A percentile compares a stretch with the other conserved stretches of the same genome.
phyloP scores from a whole-genome alignment of 2,888 invertebrate genomes.

The Chrysopilus asiliformis region DNA sequence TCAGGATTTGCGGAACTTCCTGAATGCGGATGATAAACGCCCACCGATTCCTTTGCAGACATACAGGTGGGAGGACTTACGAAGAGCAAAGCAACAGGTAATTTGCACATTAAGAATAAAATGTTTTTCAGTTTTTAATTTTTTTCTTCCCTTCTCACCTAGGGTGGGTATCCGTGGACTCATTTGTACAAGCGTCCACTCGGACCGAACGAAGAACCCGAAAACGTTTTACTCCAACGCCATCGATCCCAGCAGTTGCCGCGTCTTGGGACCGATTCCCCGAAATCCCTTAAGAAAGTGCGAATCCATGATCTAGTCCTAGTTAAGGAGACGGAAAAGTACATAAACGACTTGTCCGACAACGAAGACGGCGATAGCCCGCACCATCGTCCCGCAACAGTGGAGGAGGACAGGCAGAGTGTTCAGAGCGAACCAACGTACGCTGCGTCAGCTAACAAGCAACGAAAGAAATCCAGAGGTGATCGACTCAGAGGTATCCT shows the following conservation, averaged over 20 bases:
- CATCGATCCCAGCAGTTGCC: constrained; percentile 21
- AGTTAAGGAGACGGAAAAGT: constrained; percentile 34
- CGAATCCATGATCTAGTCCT: constrained; percentile 35
- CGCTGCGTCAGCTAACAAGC: constrained; percentile 28
- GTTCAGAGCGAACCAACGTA: constrained; percentile 24
- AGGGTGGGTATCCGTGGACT: constrained; percentile 72
- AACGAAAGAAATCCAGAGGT: constrained; percentile 42
- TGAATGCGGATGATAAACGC: constrained; percentile 25
- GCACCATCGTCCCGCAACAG: constrained; percentile 17
- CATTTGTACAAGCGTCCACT: constrained; percentile 55
- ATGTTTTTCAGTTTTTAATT: not conserved
- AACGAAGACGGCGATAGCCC: not conserved
- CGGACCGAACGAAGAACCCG: constrained; percentile 35
- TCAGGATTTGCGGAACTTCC: constrained; percentile 30
- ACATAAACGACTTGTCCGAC: constrained; percentile 32
- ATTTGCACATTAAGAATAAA: constrained; percentile 14
- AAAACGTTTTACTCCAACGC: constrained; percentile 31
- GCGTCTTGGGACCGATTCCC: constrained; percentile 32
- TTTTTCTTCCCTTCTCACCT: too few relatives aligned
- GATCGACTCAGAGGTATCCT: constrained; percentile 18
- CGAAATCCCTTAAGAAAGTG: constrained; percentile 34
- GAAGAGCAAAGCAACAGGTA: constrained; percentile 47
- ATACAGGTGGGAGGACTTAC: constrained; percentile 69
- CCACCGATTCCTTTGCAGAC: constrained; percentile 63
- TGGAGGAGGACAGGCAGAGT: constrained; percentile 21